Percentiles rank a stretch among this genome's conserved stretches.
Conservation (phyloP, 2,888 invertebrate species). For the Ganaspis brasiliensis region DNA sequence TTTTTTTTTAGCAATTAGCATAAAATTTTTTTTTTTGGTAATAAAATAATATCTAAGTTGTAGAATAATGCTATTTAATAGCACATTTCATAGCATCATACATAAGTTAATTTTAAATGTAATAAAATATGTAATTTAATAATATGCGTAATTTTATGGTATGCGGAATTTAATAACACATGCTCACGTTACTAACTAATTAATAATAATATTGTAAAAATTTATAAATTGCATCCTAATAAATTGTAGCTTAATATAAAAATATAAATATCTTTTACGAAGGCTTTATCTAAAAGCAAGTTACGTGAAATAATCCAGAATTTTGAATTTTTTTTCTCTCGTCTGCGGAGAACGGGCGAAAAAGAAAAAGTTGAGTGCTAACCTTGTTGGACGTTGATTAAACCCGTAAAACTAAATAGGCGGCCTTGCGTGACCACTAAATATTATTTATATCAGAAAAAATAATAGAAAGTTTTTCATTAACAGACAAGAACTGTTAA, state of each 20-base stretch:
- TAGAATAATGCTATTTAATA: too few relatives aligned
- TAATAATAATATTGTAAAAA: too few relatives aligned
- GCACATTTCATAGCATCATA: too few relatives aligned
- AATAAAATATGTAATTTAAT: too few relatives aligned
- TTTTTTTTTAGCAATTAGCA: background rate
- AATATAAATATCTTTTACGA: too few relatives aligned
- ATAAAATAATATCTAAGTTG: background rate
- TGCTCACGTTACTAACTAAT: too few relatives aligned
- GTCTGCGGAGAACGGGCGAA: background rate
- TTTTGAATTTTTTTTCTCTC: background rate
- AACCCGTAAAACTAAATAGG: conserved; percentile 6
- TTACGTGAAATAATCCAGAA: background rate
- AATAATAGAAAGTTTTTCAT: conserved; percentile 11
- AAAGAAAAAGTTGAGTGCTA: conserved; percentile 13
- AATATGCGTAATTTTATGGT: too few relatives aligned
- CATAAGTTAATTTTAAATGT: too few relatives aligned
- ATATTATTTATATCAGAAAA: conserved; percentile 22
- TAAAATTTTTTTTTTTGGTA: background rate
- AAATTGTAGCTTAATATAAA: too few relatives aligned
- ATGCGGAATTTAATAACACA: too few relatives aligned
- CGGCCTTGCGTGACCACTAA: conserved; percentile 23
- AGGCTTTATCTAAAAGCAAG: too few relatives aligned
- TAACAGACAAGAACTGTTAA: background rate
- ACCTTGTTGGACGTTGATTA: conserved; percentile 30
- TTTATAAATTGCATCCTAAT: too few relatives aligned